Percentiles rank a stretch among this genome's conserved stretches.
phyloP scores from a whole-genome alignment of 2,888 invertebrate genomes.

The Drosophila sordidula region DNA sequence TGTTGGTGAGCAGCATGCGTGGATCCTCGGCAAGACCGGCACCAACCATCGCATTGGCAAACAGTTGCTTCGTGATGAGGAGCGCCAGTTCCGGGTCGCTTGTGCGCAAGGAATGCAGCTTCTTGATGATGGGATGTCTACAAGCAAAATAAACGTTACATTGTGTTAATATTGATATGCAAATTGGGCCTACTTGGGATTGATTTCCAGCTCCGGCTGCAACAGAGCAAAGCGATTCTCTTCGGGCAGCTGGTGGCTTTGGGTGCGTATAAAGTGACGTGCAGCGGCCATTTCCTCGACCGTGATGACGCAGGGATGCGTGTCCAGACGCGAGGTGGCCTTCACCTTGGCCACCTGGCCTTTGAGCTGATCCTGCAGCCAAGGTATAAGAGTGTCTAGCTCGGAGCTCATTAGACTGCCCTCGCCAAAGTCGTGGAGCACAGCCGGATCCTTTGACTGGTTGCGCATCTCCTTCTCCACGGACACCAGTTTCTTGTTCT shows the following conservation, averaged over 20 bases:
- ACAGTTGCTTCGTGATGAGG: slow-evolving; percentile 94
- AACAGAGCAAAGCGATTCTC: slow-evolving; percentile 94
- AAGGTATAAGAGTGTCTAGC: slow-evolving; percentile 91
- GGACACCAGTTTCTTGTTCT: slow-evolving; percentile 91
- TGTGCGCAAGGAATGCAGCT: slow-evolving; percentile 90
- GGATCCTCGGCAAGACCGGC: slow-evolving; percentile 98
- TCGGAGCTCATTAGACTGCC: slow-evolving; percentile 90
- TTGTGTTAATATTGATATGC: background rate
- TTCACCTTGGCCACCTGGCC: slow-evolving; percentile 94
- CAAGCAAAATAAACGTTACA: background rate
- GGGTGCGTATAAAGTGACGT: slow-evolving; percentile 96
- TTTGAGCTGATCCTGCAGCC: slow-evolving; percentile 91
- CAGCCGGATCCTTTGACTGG: slow-evolving; percentile 87
- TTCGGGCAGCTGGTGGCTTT: slow-evolving; percentile 92
- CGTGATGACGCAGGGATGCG: slow-evolving; percentile 97
- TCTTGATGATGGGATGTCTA: slow-evolving; percentile 95
- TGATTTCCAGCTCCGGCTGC: slow-evolving; percentile 97
- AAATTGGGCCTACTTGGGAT: slow-evolving; percentile 90
- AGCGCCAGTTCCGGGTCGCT: slow-evolving; percentile 93
- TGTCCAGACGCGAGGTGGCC: slow-evolving; percentile 92
- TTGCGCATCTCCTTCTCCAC: slow-evolving; percentile 97
- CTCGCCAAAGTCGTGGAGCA: slow-evolving; percentile 87
- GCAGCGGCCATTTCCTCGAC: slow-evolving; percentile 99
- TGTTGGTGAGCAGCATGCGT: slow-evolving; percentile 91
- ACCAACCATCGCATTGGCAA: slow-evolving; percentile 97